These are phyloP conservation scores for Lepilemur ruficaudatus DNA, from an alignment of 2,797 vertebrate genomes.

Conservation along the genomic window DNA sequence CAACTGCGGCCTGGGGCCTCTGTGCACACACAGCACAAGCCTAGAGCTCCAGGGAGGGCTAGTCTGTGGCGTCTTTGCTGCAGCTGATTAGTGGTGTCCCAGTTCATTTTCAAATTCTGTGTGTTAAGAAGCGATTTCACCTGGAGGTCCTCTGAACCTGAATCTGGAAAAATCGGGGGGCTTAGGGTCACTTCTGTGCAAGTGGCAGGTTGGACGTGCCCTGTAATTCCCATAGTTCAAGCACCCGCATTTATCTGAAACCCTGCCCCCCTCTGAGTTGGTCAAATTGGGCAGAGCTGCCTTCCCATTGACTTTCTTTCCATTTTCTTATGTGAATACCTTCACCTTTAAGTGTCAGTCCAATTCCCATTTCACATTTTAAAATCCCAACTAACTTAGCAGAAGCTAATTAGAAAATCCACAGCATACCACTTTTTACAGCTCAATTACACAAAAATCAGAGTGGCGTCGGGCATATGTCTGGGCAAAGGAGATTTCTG, in stretches of 20 bases:
- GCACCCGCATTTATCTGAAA: neutral
- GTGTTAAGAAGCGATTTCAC: neutral
- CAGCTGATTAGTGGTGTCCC: neutral
- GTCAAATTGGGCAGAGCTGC: neutral
- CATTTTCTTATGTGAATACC: conserved; percentile 42
- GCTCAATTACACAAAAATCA: conserved; percentile 78
- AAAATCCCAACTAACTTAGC: conserved; percentile 74
- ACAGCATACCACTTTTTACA: conserved; percentile 77
- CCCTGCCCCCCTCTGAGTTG: neutral
- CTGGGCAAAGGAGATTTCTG: conserved; percentile 78
- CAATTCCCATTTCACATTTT: conserved; percentile 48
- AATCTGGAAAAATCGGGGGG: neutral
- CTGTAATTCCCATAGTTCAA: neutral
- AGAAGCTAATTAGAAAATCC: conserved; percentile 80
- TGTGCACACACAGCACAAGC: neutral
- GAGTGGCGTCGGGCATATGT: conserved; percentile 60
- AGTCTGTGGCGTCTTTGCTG: fast-evolving
- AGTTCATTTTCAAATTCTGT: neutral
- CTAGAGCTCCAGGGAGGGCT: neutral
- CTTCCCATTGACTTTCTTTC: conserved; percentile 59
- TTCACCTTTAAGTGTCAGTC: conserved; percentile 69
- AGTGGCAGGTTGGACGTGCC: neutral
- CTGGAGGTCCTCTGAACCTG: neutral
- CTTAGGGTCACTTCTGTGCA: neutral
- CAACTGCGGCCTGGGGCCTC: neutral